Conservation (phyloP, 2,888 invertebrate species). For the Cordilura impudica region DNA sequence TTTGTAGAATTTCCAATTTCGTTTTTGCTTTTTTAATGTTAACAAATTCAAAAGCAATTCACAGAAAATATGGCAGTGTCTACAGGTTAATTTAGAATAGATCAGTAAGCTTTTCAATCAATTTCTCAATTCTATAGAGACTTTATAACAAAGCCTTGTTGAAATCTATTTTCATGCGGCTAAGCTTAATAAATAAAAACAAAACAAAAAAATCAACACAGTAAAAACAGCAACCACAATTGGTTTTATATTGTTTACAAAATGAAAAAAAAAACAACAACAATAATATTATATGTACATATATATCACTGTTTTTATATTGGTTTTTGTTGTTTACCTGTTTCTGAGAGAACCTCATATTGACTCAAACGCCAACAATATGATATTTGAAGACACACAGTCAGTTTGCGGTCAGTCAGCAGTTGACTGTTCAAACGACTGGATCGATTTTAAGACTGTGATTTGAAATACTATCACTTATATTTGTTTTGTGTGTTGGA, state of each 20-base stretch:
- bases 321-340: not conserved
- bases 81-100: not conserved
- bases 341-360: not conserved
- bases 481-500: not conserved
- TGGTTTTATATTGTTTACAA: not conserved
- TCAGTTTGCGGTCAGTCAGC: conserved; percentile 21
- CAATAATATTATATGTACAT: no score
- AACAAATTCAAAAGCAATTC: no score
- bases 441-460: conserved; percentile 14
- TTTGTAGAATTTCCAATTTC: no score
- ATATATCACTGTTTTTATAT: not conserved
- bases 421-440: conserved; percentile 25
- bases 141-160: not conserved
- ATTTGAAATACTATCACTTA: not conserved
- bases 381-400: conserved; percentile 2
- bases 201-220: not conserved
- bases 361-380: not conserved
- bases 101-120: not conserved
- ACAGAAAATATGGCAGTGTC: not conserved
- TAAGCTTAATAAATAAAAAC: not conserved
- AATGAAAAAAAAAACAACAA: not conserved
- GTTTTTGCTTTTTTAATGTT: no score
- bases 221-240: not conserved
- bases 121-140: not conserved
- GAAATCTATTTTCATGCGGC: not conserved